Evolutionary conservation across 2,113 vertebrate species (phyloP).

Genomic region (Aptenodytes patagonicus): DNA sequence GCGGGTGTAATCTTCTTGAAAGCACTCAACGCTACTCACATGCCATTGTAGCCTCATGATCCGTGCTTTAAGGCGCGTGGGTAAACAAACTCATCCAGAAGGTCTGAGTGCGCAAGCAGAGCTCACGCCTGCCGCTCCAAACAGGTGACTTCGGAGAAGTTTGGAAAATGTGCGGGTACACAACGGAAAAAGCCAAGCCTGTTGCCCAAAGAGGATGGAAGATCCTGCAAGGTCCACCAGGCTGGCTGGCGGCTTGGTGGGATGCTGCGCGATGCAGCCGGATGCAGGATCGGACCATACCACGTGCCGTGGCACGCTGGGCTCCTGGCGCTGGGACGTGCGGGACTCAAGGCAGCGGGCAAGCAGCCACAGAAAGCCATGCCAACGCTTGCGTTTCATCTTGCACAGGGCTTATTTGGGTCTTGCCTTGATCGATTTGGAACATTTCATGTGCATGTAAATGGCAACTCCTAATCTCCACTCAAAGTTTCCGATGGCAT

Average conservation of each 20-base stretch:
- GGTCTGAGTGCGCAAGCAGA: fast-evolving
- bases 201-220: background rate
- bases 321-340: background rate
- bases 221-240: background rate
- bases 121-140: fast-evolving
- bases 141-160: fast-evolving
- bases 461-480: background rate
- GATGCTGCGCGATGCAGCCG: background rate
- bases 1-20: slow-evolving; percentile 21
- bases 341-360: fast-evolving
- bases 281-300: background rate
- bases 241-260: background rate
- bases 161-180: fast-evolving
- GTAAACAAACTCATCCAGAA: background rate
- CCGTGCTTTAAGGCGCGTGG: background rate
- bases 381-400: fast-evolving
- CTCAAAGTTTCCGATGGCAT: background rate
- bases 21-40: background rate
- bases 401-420: background rate
- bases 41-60: background rate
- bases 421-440: fast-evolving
- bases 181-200: background rate
- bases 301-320: fast-evolving
- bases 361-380: background rate
- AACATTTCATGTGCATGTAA: fast-evolving